Evolutionary conservation across 2,797 vertebrate species (phyloP).

Genomic region (Amazona ochrocephala): DNA sequence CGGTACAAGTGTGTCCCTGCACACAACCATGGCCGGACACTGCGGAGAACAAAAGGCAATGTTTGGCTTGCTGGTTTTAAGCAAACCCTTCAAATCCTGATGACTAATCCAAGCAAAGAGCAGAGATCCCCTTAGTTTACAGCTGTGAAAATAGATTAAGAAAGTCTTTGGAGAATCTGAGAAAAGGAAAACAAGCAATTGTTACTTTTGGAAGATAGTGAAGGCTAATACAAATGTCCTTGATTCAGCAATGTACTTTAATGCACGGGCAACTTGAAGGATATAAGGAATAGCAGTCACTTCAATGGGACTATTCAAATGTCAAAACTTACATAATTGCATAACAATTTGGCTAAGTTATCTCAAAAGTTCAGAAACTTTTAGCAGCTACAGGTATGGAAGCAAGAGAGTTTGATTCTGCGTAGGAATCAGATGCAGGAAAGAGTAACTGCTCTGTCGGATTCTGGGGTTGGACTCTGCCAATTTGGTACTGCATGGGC

Average conservation of each 20-base stretch:
- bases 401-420: neutral
- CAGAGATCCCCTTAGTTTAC: neutral
- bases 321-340: neutral
- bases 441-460: neutral
- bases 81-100: neutral
- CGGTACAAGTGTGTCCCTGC: rapidly evolving
- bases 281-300: neutral
- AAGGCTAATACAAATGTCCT: neutral
- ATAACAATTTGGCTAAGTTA: neutral
- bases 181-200: neutral
- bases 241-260: neutral
- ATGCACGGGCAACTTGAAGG: neutral
- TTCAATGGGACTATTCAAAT: neutral
- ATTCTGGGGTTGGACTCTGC: neutral
- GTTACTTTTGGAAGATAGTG: neutral
- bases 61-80: neutral
- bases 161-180: neutral
- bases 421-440: neutral
- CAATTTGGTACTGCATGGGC: neutral
- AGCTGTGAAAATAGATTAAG: slow-evolving; percentile 20
- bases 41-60: rapidly evolving
- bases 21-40: rapidly evolving
- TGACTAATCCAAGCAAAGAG: neutral
- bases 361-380: neutral
- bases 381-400: neutral